Evolutionary conservation across 64 coral and sea anemone species (phyloP), one percentile per base, ranked within the genome.

Genomic region (Montipora efflorescens): DNA sequence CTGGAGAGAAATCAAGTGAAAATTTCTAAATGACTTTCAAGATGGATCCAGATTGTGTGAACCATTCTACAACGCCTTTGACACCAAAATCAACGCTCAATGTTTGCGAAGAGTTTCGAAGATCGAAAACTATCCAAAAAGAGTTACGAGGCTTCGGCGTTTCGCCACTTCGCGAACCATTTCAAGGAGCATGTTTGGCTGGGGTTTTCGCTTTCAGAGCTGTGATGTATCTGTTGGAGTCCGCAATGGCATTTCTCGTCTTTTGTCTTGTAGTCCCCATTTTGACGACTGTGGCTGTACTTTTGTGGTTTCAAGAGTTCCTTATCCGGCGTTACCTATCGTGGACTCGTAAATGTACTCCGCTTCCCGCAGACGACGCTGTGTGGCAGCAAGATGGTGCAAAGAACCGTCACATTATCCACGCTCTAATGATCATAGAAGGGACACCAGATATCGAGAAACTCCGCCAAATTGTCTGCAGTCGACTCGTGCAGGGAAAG

Each of bases 321-420:
- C 5, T 98, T 22, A 45, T 95, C 1, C 62, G 75, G 20, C 10
- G 61, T 62, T 98, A 95, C 51, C 83, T 98, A 59, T 59, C 79
- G 43, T 74, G 76, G 20, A 89, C 49, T 47, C 76, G 88, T 46
- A 92, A 92, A 1, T 92, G 96, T 15, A 89, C 90, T 44, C 80
- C 93, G 22, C 48, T 99, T 11, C 84, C 73, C 18, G 90, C 57
- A 85, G 98, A 99, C 71, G 98, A 99, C 59, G 95, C 92, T 3
- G 98, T 99, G 2, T 99, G 98, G 98, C 92, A 96, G 77, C 98
- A 99, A 64, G 98, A 99, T 69, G 83, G 92, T 11, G 64, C 95
- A 21, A 90, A 66, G 7, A 99, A 99, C 76, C 93, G 92, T 49
- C 98, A 99, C 68, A 96, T 99, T 64, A 94, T 99, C 71, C 84